Base-by-base conservation (phyloP, 2,113 vertebrate species). In the Hucho hucho region DNA sequence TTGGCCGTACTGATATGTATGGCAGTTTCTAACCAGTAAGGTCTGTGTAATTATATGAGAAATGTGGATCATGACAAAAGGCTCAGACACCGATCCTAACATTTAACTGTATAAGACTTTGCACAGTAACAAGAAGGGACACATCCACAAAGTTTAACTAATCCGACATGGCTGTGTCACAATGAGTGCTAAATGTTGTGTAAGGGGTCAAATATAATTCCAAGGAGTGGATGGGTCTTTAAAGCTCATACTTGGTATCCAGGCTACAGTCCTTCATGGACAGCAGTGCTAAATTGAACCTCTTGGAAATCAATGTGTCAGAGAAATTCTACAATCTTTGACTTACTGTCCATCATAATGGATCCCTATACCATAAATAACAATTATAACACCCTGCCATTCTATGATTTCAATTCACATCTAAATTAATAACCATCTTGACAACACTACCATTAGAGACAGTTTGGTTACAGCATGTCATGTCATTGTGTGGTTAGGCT, bases 1-100 rank as follows among this genome's bases (percentile, higher is more conserved):
- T 58, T 75, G 16, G 72, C 75, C 25, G 32, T 66, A 61, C 12
- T 53, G 75, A 83, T 84, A 91, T 88, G 89, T 87, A 85, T 87
- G 87, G 84, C 71, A 77, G 70, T 76, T 78, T 61, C 69, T 73
- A 64, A 75, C 70, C 9, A 59, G 64, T 53, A 22, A 64, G 9
- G 26, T 69, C 64, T 24, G 24, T 77, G 83, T 74, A 69, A 63
- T 77, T 43, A 66, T 65, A 73, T 25, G 75, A 47, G n/a, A 43
- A 24, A 58, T 24, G 64, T 26, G 28, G 25, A 67, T 28, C 58
- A 61, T 22, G n/a, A 22, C n/a, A n/a, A 16, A 18, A 20, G 24
- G 22, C 6, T 20, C 58, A 64, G 16, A 76, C 63, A n/a, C 68
- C 18, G 20, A 22, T 4, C n/a, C 58, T 61, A 61, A 61, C n/a